phyloP scores from a whole-genome alignment of 2,113 vertebrate genomes.

The Corythornis madagascariensis region DNA sequence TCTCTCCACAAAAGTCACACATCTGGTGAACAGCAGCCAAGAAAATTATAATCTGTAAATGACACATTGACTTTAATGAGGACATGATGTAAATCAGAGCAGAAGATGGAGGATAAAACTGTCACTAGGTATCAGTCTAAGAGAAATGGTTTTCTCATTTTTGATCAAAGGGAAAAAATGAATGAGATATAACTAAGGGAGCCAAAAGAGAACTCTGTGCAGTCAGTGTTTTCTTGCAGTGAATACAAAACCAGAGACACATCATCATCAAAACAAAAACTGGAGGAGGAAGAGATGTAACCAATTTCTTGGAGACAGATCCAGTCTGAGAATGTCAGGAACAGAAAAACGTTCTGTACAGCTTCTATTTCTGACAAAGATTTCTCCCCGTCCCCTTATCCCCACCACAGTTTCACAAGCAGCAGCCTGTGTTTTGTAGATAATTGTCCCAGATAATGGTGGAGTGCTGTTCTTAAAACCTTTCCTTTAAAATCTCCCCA shows the following conservation, averaged over 20 bases:
- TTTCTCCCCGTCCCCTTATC: neutral
- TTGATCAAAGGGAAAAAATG: neutral
- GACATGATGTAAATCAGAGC: accelerated
- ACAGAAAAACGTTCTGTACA: neutral
- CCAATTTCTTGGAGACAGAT: neutral
- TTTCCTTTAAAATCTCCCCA: neutral
- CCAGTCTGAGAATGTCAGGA: accelerated
- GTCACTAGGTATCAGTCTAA: neutral
- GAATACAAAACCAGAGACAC: neutral
- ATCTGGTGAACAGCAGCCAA: neutral
- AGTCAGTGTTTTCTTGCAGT: neutral
- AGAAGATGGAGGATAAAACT: neutral
- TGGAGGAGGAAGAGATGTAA: neutral
- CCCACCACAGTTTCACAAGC: neutral
- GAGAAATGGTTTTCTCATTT: neutral
- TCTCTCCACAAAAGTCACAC: neutral
- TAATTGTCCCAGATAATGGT: neutral
- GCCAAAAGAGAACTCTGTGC: neutral
- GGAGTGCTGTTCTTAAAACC: neutral
- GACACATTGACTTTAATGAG: neutral
- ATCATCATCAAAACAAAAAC: neutral
- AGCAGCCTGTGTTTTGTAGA: neutral
- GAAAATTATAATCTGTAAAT: neutral
- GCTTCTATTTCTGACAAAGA: neutral
- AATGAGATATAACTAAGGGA: neutral